These are phyloP conservation scores for Oreochromis niloticus DNA, from an alignment of 2,113 vertebrate genomes.

Conservation along the genomic window DNA sequence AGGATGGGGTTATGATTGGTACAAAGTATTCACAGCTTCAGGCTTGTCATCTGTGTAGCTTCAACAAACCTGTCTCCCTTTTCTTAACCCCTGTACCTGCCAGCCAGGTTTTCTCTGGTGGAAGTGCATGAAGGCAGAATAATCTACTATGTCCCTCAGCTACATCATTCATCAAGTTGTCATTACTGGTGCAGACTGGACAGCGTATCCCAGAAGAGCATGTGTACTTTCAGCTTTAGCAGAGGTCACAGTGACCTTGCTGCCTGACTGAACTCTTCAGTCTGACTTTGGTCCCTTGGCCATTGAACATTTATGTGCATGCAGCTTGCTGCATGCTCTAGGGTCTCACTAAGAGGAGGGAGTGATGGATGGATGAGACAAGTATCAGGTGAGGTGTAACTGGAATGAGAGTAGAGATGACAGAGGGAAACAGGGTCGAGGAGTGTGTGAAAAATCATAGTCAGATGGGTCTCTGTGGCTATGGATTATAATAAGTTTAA, in stretches of 20 bases:
- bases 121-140: background rate
- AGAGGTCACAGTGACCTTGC: slow-evolving; percentile 55
- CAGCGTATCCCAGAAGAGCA: slow-evolving; percentile 28
- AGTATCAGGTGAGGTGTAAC: background rate
- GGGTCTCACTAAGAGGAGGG: background rate
- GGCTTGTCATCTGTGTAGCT: background rate
- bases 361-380: background rate
- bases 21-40: background rate
- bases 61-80: background rate
- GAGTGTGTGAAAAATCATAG: background rate
- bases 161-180: slow-evolving; percentile 19
- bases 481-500: background rate
- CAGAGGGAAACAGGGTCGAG: background rate
- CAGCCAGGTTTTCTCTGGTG: background rate
- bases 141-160: background rate
- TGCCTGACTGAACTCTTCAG: slow-evolving; percentile 21
- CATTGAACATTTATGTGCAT: slow-evolving; percentile 2
- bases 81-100: background rate
- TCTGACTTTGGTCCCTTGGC: background rate
- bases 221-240: slow-evolving; percentile 16
- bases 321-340: background rate
- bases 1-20: background rate
- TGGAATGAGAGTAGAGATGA: background rate
- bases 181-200: slow-evolving; percentile 4
- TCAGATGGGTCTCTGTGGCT: background rate